Evolutionary conservation across 1,140 invertebrate species (phyloP), one percentile per base, ranked within the genome.

Genomic region (Sminthurides bifidus): DNA sequence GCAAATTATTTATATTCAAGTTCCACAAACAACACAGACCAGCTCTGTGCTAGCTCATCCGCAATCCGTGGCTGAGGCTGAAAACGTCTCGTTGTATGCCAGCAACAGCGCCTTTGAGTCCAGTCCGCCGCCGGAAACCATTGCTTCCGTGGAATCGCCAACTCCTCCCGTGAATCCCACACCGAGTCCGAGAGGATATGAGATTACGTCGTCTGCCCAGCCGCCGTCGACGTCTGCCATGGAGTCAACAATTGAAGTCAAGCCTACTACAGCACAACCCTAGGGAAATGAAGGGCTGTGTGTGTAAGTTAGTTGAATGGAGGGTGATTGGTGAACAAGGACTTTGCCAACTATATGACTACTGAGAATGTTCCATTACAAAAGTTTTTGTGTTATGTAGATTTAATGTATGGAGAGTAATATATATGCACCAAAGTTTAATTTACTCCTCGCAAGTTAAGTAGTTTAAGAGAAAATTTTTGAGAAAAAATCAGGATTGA

Each of bases 141-240:
- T 51, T 43, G n/a, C 21, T 54, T 41, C 37, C 6, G 45, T 50
- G 27, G 45, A 58, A 24, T 45, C 56, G 19, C 57, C 57, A 6
- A 45, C 57, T 1, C 30, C 45, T 14, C 45, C 43, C 3, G 43
- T 48, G 24, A 33, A 29, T 30, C 51, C 57, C 8, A 59, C 57
- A 2, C 5, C 41, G 6, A 59, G 37, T 54, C 57, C 57, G 24
- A 17, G 27, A 27, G 52, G 51, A 30, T 21, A 41, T 21, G 23
- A 17, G 6, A 27, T 49, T 3, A 56, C 45, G 19, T 57, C 55
- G 17, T 45, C 48, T 6, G 21, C 48, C 24, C 43, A 54, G 48
- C 44, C 51, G 43, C 44, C 46, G 10, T 59, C 57, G 27, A 59
- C 57, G n/a, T 30, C 52, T 30, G 52, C 44, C 33, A 40, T 53